Evolutionary conservation across 2,888 invertebrate species (phyloP), one percentile per base, ranked within the genome.

Genomic region (Dynastes maya): DNA sequence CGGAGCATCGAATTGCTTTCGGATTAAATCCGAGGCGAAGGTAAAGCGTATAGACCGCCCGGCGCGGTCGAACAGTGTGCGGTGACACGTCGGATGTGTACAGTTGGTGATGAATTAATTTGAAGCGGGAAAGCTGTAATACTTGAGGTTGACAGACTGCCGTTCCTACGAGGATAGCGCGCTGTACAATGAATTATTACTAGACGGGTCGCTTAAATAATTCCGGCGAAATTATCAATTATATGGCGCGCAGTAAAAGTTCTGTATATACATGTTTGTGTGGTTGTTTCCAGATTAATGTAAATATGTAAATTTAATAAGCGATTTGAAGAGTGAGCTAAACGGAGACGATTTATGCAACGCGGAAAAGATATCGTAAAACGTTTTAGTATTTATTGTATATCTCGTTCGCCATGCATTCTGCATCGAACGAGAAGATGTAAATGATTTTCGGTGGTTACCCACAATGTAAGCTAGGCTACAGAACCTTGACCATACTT

Each of bases 81-180:
- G 72, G 72, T 74, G 72, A 74, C 61, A 74, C 61, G 45, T 61
- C 72, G 72, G 72, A 74, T 74, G 45, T 45, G 27, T 74, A 72
- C 72, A 61, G 72, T 27, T 45, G 58, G 72, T 61, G 72, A 74
- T 74, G 72, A 74, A 74, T 74, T 74, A 74, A 74, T 74, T 74
- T 74, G 45, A 74, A 74, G 61, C 61, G 72, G 72, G 29, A 74
- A 29, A 61, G 61, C 61, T 74, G 55, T 74, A 61, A 61, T 74
- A 61, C 61, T 74, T 74, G 72, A 61, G 72, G 61, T 61, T 74
- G 72, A 74, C 61, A 27, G 72, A 74, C 45, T 74, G 45, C 16
- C 40, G 27, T 63, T 74, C n/a, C 58, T 61, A 8, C 45, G 58
- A 61, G 40, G 40, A 45, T 45, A 61, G 27, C 27, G 22, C 11